phyloP scores from a whole-genome alignment of 2,113 vertebrate genomes.

The Petroica traversi region DNA sequence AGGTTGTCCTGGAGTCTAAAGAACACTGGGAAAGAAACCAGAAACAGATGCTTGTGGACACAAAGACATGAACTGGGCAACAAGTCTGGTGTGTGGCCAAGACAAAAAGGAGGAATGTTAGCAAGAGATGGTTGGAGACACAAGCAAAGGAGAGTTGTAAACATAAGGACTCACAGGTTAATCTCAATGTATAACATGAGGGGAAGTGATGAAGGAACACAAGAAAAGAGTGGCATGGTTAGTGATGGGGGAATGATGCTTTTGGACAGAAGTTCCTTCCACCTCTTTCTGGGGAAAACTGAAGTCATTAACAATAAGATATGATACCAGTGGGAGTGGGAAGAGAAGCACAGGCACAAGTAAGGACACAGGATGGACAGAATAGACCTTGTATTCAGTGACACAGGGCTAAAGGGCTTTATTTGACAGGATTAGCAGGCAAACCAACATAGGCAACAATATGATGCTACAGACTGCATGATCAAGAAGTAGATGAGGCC shows the following conservation, averaged over 20 bases:
- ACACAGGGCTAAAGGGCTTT: background rate
- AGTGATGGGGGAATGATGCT: background rate
- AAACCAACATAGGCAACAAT: background rate
- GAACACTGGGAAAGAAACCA: slow-evolving; percentile 47
- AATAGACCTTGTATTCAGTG: rapidly evolving
- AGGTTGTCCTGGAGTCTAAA: slow-evolving; percentile 18
- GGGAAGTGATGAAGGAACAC: background rate
- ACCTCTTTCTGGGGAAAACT: background rate
- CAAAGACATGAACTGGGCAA: slow-evolving; percentile 1
- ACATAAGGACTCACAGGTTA: background rate
- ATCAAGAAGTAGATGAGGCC: background rate
- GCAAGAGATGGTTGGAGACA: background rate
- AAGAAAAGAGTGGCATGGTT: background rate
- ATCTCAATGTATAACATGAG: rapidly evolving
- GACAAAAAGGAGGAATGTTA: background rate
- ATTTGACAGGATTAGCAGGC: background rate
- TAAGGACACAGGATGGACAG: background rate
- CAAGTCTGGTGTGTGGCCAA: background rate
- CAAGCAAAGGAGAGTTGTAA: background rate
- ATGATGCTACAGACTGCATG: background rate
- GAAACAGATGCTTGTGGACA: background rate
- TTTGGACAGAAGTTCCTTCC: background rate
- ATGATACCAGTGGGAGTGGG: background rate
- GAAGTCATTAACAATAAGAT: background rate
- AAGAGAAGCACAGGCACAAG: background rate